Base-by-base conservation (phyloP, 2,888 invertebrate species). In the Parascotia fuliginaria region DNA sequence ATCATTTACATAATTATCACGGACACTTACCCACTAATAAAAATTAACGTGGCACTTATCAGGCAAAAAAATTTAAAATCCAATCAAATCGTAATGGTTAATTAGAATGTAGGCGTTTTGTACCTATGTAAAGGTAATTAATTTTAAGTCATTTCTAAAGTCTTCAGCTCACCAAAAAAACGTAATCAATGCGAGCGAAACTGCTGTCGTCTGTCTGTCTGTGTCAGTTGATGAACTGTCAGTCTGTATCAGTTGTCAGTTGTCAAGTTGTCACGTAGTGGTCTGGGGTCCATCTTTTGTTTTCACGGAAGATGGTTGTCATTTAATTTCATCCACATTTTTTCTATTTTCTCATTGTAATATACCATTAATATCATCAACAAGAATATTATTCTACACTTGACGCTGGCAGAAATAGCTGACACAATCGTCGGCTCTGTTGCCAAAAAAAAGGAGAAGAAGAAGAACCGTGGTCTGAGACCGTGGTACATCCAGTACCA, bases 1-100 rank as follows among this genome's bases (percentile, higher is more conserved):
- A 57, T 46, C 54, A 57, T 64, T 65, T 64, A 65, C 51, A 65
- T 64, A 64, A 67, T 56, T 64, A 53, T 41, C 55, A 52, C 42
- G 36, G 12, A 27, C 42, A 65, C 65, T 63, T 65, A 65, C 67
- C 52, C 37, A 38, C 43, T 62, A 29, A 41, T 12, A 34, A 46
- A 54, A 50, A 49, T 48, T 52, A 47, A 63, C 59, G 67, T 66
- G 64, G 65, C 67, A 63, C 65, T 60, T 66, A 49, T 13, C 47
- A 40, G 38, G 45, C n/a, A n/a, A 47, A 31, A 43, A 11, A 42
- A 46, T 52, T 66, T 51, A 4, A 43, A 42, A 54, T 13, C 9
- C 41, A 47, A 59, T 48, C n/a, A n/a, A n/a, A n/a, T 34, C n/a
- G n/a, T 42, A 42, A 42, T 36, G 39, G 40, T 42, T 39, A 41